Evolutionary conservation across 2,113 vertebrate genomes (phyloP), one percentile per base, ranked within the genome.

Genomic region (Bathybates hornii): DNA sequence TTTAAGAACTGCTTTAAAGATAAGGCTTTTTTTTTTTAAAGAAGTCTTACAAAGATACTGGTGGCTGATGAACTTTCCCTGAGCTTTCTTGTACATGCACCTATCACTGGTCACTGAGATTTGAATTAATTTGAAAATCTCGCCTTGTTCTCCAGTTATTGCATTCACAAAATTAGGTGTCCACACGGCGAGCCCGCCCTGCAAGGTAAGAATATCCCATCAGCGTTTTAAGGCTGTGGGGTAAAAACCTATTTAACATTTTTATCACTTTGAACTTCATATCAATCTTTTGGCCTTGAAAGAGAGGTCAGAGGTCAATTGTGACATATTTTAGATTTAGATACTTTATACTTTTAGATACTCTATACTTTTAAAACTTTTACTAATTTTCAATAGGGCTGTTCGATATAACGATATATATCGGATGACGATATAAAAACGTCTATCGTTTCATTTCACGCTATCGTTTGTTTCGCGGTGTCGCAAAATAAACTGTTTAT

Each of bases 171-270:
- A 63, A 63, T 6, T 63, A 63, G 0, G 59, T 34, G 59, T 34
- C 59, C 16, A 63, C 59, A 63, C 1, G 0, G 16, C 2, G 2
- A 0, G 9, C 59, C 6, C 2, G 1, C 5, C 9, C 32, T 36
- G 17, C 59, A 7, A 63, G 2, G 9, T n/a, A n/a, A 36, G 11
- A 5, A 63, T 36, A 19, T 63, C 59, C 59, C 9, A n/a, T 5
- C 59, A 63, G 17, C 1, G 6, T 63, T 36, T 63, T n/a, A 63
- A 11, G 9, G 1, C 59, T 63, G 59, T 17, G 59, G 59, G 17
- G 17, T 7, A 5, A 63, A 36, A 63, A n/a, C 6, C 17, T 36
- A 63, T 63, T 36, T 63, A 36, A 12, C 32, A 63, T 63, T 63
- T 63, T 63, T 7, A 36, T 36, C 1, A 63, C 32, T 63, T 63